Evolutionary conservation across 2,797 vertebrate genomes (phyloP), one percentile per base, ranked within the genome.

Genomic region (Petrocephalus sullivani): DNA sequence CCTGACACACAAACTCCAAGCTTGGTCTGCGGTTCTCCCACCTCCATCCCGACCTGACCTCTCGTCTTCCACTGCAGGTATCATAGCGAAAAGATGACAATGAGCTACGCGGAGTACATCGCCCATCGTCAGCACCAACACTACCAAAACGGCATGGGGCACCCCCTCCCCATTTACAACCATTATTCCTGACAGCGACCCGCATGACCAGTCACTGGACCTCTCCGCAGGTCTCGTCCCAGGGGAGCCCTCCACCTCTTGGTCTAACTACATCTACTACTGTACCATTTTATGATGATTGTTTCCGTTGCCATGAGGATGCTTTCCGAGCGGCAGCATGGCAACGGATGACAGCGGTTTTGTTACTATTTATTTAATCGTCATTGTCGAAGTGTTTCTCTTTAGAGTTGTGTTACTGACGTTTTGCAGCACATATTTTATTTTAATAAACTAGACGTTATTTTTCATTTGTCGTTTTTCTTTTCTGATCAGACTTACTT

Each of bases 221-320:
- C 97, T 99, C 96, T 98, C 98, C 93, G 96, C 97, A 94, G 98
- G 98, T 97, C 97, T 99, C 97, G 98, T 99, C 96, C 97, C 98
- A 93, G 98, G 97, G 97, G 98, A 99, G 95, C 98, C 97, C 90
- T 93, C 98, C 96, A 97, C 98, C 95, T 97, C 98, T 92, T 99
- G 98, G 98, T 99, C 98, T 98, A 99, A 98, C 95, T 99, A 99
- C 98, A 97, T 99, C 95, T 99, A 99, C 97, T 99, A 99, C 96
- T 99, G 98, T 98, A 99, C 98, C 96, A 99, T 99, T 99, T 99
- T 99, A 99, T 99, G 98, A 99, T 99, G 98, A 98, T 99, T 97
- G 98, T 98, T 99, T 99, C 98, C 98, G 98, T 99, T 99, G 98
- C 97, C 96, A 94, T 96, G 97, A 91, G 94, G 95, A 93, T 93